Evolutionary conservation across 2,113 vertebrate species (phyloP).

Genomic region (Artemisiospiza belli): DNA sequence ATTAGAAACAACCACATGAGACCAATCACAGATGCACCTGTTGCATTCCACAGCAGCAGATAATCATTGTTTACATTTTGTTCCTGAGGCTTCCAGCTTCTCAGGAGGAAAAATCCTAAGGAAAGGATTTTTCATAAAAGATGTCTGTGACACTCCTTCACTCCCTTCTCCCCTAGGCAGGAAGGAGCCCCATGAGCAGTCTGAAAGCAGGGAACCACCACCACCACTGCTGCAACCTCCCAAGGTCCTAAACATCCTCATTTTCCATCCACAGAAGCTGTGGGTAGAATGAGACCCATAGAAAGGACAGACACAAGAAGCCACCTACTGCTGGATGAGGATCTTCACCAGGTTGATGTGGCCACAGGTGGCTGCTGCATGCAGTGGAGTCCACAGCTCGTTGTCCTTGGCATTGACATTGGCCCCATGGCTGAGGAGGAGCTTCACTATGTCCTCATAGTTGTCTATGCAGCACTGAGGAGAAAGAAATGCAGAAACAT

Average conservation of each 20-base stretch:
- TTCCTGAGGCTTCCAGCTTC: too few species aligned
- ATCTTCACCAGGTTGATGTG: conserved; percentile 94
- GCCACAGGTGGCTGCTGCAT: conserved; percentile 93
- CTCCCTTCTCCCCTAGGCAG: neutral
- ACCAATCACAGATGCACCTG: too few species aligned
- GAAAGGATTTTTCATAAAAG: too few species aligned
- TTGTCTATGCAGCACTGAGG: conserved; percentile 97
- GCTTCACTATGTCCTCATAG: conserved; percentile 95
- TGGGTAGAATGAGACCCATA: neutral
- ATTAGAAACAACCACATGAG: too few species aligned
- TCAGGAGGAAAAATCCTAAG: too few species aligned
- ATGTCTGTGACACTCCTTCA: neutral
- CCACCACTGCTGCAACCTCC: neutral
- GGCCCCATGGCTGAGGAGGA: conserved; percentile 88
- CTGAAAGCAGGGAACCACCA: neutral
- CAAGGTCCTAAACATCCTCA: neutral
- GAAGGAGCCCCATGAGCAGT: neutral
- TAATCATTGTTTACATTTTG: too few species aligned
- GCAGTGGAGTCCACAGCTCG: conserved; percentile 94
- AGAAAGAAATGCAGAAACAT: neutral
- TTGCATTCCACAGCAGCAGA: too few species aligned
- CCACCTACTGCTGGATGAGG: conserved; percentile 91
- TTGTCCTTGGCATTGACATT: conserved; percentile 94
- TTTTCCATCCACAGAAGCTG: neutral
- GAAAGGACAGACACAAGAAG: neutral